Evolutionary conservation across 2,113 vertebrate genomes (phyloP).

Genomic region (Gulo gulo): DNA sequence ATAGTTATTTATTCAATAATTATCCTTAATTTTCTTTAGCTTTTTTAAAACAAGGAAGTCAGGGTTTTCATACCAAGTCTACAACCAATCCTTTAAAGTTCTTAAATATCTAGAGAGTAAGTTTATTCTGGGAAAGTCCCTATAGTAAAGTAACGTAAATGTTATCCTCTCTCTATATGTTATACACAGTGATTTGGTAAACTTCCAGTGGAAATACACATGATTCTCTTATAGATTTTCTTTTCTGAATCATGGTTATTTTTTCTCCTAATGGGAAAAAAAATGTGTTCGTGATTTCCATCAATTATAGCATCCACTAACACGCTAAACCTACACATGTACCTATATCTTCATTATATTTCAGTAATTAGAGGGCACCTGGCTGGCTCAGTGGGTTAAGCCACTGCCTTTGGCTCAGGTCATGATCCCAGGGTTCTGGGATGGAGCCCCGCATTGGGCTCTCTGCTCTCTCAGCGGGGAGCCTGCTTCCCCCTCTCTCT

Average conservation of each 20-base stretch:
- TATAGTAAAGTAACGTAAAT: background rate
- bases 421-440: too few species aligned
- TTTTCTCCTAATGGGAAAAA: background rate
- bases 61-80: slow-evolving; percentile 18
- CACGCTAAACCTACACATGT: background rate
- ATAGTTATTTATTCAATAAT: slow-evolving; percentile 18
- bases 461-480: too few species aligned
- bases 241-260: background rate
- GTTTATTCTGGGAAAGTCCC: background rate
- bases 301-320: background rate
- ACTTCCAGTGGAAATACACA: background rate
- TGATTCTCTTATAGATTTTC: background rate
- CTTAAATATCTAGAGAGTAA: slow-evolving; percentile 66
- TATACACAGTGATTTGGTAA: background rate
- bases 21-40: slow-evolving; percentile 58
- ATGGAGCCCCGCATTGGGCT: too few species aligned
- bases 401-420: too few species aligned
- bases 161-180: background rate
- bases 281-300: background rate
- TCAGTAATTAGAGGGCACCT: background rate
- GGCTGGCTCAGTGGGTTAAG: too few species aligned
- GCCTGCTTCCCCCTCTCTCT: too few species aligned
- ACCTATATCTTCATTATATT: background rate
- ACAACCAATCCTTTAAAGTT: slow-evolving; percentile 34
- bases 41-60: slow-evolving; percentile 71